Evolutionary conservation across 2,888 invertebrate species (phyloP), one percentile per base, ranked within the genome.

Genomic region (Zhuqinia jingwanae): DNA sequence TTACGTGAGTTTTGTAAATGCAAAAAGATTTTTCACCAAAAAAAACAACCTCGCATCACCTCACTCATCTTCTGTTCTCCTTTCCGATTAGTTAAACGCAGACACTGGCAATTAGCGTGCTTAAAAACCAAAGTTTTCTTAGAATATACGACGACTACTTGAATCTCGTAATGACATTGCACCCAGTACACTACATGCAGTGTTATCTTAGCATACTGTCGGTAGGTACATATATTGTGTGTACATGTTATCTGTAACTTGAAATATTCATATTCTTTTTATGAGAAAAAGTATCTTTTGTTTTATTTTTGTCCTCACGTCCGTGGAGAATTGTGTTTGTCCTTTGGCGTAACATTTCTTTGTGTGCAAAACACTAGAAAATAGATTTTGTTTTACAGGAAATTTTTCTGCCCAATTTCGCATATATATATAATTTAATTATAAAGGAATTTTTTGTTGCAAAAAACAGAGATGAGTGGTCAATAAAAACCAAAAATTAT

Each of bases 81-180:
- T 53, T 75, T 75, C 27, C 75, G 75, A 75, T 56, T 75, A 75
- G 75, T 75, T 75, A 75, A 75, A 75, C 75, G n/a, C 53, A 53
- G 75, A 75, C 60, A 73, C 63, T 82, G 50, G 82, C 82, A 82
- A 82, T 82, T 82, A 82, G 76, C 60, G 36, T 42, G 50, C 68
- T 80, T 30, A 75, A 30, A n/a, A 75, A 17, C 56, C 56, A 53
- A 53, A 20, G 2, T 68, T 80, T 68, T 80, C 63, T 56, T 15
- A 36, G 36, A 47, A 11, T 17, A 56, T 11, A 56, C n/a, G n/a
- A n/a, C n/a, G n/a, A 75, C 75, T 53, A 53, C 56, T 10, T 36
- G 27, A 15, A 70, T 70, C 47, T 45, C 47, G 25, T 42, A 45
- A 20, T 45, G n/a, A n/a, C n/a, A n/a, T n/a, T n/a, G n/a, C n/a